A percentile compares a stretch with the other conserved stretches of the same genome.
phyloP scores from a whole-genome alignment of 2,888 invertebrate species.

The Digitonthophagus gazella region DNA sequence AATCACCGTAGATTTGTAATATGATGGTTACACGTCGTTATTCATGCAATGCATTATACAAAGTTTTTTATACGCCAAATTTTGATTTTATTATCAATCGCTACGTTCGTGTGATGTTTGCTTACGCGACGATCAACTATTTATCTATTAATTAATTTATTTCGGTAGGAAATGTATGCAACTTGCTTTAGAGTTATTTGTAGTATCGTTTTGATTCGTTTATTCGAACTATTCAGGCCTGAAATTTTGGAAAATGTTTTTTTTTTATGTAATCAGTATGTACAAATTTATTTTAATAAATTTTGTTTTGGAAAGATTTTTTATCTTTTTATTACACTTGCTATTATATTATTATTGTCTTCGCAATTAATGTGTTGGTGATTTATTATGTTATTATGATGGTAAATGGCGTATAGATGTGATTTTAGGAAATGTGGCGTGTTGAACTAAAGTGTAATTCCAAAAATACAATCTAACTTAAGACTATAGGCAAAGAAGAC shows the following conservation, averaged over 20 bases:
- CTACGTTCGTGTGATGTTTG: no score
- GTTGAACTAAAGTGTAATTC: no score
- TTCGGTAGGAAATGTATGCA: background rate
- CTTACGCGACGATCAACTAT: background rate
- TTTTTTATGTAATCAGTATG: conserved; percentile 24
- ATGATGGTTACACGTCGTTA: background rate
- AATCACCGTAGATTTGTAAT: background rate
- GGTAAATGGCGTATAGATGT: no score
- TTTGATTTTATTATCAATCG: background rate
- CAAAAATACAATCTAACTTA: no score
- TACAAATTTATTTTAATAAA: conserved; percentile 24
- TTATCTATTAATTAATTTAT: background rate
- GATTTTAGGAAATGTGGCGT: no score
- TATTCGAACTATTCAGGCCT: background rate
- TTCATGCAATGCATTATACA: background rate
- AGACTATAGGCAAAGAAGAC: no score
- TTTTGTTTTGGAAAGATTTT: conserved; percentile 16
- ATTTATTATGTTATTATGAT: no score
- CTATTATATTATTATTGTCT: background rate
- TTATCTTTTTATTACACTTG: background rate
- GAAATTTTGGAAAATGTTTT: background rate
- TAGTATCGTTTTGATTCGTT: background rate
- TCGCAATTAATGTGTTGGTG: no score
- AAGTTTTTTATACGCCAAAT: background rate
- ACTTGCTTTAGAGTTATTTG: background rate